Percentiles rank a stretch among this genome's conserved stretches.
Conservation (phyloP, 2,797 vertebrate genomes). For the Lycodopsis pacificus region DNA sequence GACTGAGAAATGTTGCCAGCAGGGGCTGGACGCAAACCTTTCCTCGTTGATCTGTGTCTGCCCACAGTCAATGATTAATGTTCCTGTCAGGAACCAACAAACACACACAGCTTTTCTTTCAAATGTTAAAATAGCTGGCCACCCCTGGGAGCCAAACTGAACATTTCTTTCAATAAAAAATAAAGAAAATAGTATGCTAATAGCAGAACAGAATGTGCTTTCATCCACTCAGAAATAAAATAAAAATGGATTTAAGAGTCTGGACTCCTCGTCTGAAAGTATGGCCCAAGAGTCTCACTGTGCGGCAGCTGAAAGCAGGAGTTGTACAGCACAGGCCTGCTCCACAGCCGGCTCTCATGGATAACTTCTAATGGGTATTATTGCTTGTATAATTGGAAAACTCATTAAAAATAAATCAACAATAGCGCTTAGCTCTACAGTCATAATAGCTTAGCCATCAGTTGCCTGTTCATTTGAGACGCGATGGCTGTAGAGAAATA, state of each 20-base stretch:
- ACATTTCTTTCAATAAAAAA: constrained; percentile 16
- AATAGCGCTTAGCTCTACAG: constrained; percentile 75
- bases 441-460: constrained; percentile 75
- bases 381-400: constrained; percentile 81
- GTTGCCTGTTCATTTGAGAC: constrained; percentile 69
- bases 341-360: constrained; percentile 56
- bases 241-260: too few relatives aligned
- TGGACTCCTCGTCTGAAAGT: background rate
- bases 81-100: constrained; percentile 58
- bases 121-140: constrained; percentile 35
- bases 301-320: constrained; percentile 32
- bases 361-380: constrained; percentile 77
- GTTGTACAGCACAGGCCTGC: constrained; percentile 13
- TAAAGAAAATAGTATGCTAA: background rate
- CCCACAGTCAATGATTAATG: constrained; percentile 80
- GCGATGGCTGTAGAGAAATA: constrained; percentile 46
- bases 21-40: constrained; percentile 63
- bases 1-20: constrained; percentile 73
- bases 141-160: constrained; percentile 11
- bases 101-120: constrained; percentile 22
- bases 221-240: too few relatives aligned
- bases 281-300: constrained; percentile 36
- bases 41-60: constrained; percentile 79
- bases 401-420: constrained; percentile 85
- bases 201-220: background rate